Evolutionary conservation across 2,797 vertebrate species (phyloP).

Genomic region (Sparus aurata): DNA sequence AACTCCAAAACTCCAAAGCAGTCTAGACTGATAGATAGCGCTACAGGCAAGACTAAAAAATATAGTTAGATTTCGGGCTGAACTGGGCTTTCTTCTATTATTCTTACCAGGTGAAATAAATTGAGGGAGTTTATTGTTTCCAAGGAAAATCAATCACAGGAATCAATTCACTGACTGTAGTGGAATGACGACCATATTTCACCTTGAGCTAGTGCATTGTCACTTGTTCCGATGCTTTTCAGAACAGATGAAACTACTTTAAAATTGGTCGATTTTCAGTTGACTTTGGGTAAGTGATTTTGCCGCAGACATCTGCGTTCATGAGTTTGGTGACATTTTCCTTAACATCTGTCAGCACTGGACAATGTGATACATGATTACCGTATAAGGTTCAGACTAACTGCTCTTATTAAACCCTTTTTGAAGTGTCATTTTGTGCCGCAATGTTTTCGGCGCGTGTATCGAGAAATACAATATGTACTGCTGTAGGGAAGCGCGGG

Average conservation of each 20-base stretch:
- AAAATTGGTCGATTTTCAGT: not conserved
- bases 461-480: not conserved
- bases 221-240: not conserved
- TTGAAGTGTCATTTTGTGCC: not conserved
- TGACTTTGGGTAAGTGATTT: not conserved
- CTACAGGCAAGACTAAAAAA: too few species aligned
- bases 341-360: not conserved
- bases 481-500: not conserved
- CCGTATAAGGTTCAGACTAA: not conserved
- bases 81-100: not conserved
- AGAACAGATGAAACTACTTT: conserved; percentile 25
- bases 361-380: not conserved
- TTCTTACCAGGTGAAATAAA: not conserved
- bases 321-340: not conserved
- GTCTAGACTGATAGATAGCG: too few species aligned
- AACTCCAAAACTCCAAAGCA: too few species aligned
- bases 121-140: not conserved
- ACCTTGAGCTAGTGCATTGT: not conserved
- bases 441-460: not conserved
- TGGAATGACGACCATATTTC: not conserved
- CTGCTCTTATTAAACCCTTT: not conserved
- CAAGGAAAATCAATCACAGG: not conserved
- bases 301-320: conserved; percentile 1
- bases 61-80: too few species aligned
- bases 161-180: not conserved